Evolutionary conservation across 2,113 vertebrate species (phyloP), one percentile per base, ranked within the genome.

Genomic region (Pithys albifrons): DNA sequence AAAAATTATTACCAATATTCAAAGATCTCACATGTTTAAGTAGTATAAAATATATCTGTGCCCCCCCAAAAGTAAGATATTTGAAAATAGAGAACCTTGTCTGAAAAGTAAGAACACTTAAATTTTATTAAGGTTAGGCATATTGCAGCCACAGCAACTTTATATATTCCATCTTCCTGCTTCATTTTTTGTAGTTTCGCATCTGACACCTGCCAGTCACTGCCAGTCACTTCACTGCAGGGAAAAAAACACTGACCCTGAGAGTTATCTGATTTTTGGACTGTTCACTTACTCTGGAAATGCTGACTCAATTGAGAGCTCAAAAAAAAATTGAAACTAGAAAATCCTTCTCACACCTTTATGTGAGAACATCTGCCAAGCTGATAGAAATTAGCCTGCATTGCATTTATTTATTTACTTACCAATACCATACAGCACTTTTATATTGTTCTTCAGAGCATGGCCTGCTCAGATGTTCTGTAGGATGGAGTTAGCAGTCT

Each of bases 301-400:
- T 67, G 51, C 91, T 96, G 66, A 86, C 72, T 91, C 71, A 75
- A 54, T 91, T 84, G 69, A 64, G 61, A 78, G 66, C 52, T 88
- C 43, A 84, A 84, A 89, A 93, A 89, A 76, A 48, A 89, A 58
- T 18, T 45, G 7, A 65, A 92, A 49, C 31, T n/a, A 76, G 51
- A 83, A 66, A 76, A 93, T 35, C 31, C 55, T 33, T 93, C 61
- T 48, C 33, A 25, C 74, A 94, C 45, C 37, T 86, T 52, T 77
- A 9, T 76, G 80, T 82, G 75, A 91, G 49, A 94, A 79, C 37
- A 84, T 64, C 64, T 92, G 55, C 88, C 71, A 76, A 33, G 39
- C 54, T 85, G 67, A 37, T 88, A 73, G 67, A 90, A 95, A 80
- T 86, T 62, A 91, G 49, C 35, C 23, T 73, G 72, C 8, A 14